These are phyloP conservation scores for Lycocorax pyrrhopterus DNA, from an alignment of 2,113 vertebrate species.

Conservation along the genomic window DNA sequence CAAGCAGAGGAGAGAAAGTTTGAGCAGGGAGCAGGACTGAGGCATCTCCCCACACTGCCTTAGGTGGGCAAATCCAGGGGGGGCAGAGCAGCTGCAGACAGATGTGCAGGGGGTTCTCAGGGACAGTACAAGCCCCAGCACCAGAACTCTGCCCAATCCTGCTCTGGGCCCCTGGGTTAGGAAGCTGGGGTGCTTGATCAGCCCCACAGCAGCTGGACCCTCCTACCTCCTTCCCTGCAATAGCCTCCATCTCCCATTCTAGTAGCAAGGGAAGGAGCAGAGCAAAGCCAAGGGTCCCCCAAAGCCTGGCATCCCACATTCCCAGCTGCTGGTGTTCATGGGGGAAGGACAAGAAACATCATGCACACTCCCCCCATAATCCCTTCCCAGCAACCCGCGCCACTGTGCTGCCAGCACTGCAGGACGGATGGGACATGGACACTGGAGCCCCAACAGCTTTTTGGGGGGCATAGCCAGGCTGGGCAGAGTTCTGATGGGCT, in stretches of 20 bases:
- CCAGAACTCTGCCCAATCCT: background rate
- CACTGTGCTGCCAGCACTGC: background rate
- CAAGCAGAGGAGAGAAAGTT: background rate
- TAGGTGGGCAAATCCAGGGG: background rate
- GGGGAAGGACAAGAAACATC: background rate
- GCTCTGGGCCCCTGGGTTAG: background rate
- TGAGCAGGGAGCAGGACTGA: fast-evolving
- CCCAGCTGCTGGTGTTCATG: background rate
- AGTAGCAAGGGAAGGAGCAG: background rate
- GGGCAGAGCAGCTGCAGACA: background rate
- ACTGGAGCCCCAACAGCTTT: background rate
- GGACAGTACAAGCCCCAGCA: background rate
- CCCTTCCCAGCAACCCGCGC: background rate
- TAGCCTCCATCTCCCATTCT: background rate
- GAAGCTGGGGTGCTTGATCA: background rate
- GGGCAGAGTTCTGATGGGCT: background rate
- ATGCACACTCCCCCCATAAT: fast-evolving
- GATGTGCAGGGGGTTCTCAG: background rate
- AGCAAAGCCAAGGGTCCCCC: background rate
- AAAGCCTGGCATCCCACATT: background rate
- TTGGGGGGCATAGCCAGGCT: background rate
- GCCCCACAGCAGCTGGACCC: background rate
- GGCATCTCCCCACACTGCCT: background rate
- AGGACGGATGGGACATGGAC: fast-evolving
- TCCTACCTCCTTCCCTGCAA: background rate